These are phyloP conservation scores for Lamellibrachia columna DNA, from an alignment of 2,888 invertebrate genomes.

Conservation along the genomic window DNA sequence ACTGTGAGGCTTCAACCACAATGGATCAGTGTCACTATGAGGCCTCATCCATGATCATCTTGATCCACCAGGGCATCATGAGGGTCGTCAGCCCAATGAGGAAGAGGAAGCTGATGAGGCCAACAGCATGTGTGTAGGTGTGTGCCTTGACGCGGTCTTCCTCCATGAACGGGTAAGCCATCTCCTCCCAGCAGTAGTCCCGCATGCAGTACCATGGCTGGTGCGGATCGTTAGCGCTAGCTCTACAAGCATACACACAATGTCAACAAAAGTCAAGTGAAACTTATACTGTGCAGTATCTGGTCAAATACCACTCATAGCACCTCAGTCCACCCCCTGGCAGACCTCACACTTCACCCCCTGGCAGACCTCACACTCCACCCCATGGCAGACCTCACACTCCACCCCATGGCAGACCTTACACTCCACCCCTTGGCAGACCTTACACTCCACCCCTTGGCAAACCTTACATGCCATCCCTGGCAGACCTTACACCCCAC, in stretches of 20 bases:
- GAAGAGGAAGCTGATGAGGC: background rate
- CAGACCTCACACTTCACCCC: no score
- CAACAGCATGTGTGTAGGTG: background rate
- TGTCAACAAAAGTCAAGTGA: background rate
- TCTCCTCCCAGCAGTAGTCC: constrained; percentile 39
- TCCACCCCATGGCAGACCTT: no score
- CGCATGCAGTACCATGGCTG: constrained; percentile 26
- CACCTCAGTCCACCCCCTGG: no score
- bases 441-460: no score
- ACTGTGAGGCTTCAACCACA: background rate
- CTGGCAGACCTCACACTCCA: no score
- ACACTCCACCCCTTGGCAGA: no score
- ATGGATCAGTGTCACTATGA: background rate
- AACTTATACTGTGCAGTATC: no score
- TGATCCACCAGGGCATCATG: background rate
- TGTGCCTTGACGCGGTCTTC: background rate
- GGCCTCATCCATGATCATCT: background rate
- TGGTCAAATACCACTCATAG: no score
- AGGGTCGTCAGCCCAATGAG: background rate
- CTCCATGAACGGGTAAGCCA: constrained; percentile 37
- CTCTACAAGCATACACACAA: background rate
- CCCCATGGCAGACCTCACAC: no score
- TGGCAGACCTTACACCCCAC: no score
- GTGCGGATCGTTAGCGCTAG: background rate
- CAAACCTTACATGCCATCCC: no score